Evolutionary conservation across 2,113 vertebrate genomes (phyloP).

Genomic region (Pseudopipra pipra): DNA sequence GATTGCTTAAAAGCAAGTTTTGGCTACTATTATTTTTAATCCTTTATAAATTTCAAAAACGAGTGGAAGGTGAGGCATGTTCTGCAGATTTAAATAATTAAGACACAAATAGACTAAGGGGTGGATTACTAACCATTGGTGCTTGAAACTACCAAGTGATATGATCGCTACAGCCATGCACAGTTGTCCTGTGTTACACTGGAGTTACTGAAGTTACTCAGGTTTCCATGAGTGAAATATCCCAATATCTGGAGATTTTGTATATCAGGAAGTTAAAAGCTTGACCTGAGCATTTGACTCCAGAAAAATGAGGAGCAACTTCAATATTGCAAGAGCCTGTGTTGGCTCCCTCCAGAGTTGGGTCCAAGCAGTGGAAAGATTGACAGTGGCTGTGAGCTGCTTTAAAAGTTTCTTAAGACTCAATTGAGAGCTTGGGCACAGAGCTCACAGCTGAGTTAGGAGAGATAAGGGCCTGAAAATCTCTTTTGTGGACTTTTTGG

Average conservation of each 20-base stretch:
- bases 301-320: background rate
- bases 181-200: background rate
- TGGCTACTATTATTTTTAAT: background rate
- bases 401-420: background rate
- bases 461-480: background rate
- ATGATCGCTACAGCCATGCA: accelerated
- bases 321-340: background rate
- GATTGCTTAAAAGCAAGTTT: background rate
- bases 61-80: background rate
- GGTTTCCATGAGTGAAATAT: background rate
- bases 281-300: background rate
- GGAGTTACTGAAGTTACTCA: background rate
- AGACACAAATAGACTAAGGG: background rate
- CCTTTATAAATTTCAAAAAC: background rate
- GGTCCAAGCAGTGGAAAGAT: background rate
- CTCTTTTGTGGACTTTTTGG: background rate
- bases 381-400: background rate
- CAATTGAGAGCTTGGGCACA: background rate
- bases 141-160: background rate
- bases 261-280: background rate
- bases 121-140: background rate
- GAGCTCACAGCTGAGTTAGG: background rate
- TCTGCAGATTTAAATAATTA: background rate
- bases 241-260: background rate
- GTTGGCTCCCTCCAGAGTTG: accelerated